Base-by-base conservation (phyloP, 2,888 invertebrate genomes). In the Tenthredo amoena region DNA sequence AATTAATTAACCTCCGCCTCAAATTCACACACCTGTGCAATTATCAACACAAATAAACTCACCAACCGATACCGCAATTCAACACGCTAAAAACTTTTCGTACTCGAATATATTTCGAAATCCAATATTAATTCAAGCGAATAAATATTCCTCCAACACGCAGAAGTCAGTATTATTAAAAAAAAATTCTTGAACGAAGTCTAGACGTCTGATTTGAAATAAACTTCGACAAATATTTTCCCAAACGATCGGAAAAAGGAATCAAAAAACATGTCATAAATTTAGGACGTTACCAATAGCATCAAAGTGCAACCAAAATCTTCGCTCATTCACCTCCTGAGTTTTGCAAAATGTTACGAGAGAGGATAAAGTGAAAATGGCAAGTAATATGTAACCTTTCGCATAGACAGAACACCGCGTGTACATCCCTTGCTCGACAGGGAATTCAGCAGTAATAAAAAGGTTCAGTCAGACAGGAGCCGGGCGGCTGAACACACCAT, bases 391-490 rank as follows among this genome's bases (percentile, higher is more conserved):
- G 43, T 15, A 21, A 21, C 40, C 43, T 26, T 12, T 74, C 12
- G 12, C 43, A 12, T 2, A 21, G 31, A 43, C 74, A 4, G 21
- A 74, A 74, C 62, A 2, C 21, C 62, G 62, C 12, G 62, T 34
- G 15, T 34, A 68, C 18, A 34, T 18, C 34, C 6, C 18, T 31
- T 18, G 55, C 26, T 77, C 9, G 18, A 9, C 31, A 43, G 31
- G 15, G 43, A 43, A 26, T 74, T 77, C 47, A 77, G 77, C 55
- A 77, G 81, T 81, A 81, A 79, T 15, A 58, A 55, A 62, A 81
- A 81, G 40, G 40, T 58, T 21, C 40, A 15, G 58, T 81, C 79
- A 37, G 79, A 81, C 79, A 37, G 15, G 18, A 62, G 58, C 62
- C 40, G 79, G 15, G 26, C 12, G 40, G 18, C 6, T 5, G 40